Percentiles rank a stretch among this genome's conserved stretches.
Conservation (phyloP, 2,888 invertebrate species). For the Hyalella azteca region DNA sequence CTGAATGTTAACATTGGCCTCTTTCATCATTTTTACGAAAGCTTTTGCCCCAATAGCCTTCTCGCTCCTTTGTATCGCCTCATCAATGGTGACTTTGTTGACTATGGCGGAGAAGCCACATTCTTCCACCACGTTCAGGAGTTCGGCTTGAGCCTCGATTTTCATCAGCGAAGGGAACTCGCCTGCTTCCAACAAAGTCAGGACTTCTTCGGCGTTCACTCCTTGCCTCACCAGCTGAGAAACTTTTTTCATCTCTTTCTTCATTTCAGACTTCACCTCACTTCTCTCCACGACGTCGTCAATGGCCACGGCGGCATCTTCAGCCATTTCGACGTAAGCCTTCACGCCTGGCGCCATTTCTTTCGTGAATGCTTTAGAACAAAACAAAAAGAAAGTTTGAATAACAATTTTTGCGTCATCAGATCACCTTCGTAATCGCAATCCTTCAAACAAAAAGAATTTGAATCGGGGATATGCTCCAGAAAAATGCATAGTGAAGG, state of each 20-base stretch:
- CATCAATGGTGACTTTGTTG: slow-evolving; percentile 48
- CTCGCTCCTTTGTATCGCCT: slow-evolving; percentile 51
- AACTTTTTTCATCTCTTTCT: slow-evolving; percentile 54
- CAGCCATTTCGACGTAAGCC: slow-evolving; percentile 54
- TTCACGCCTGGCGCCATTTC: slow-evolving; percentile 57
- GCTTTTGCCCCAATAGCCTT: slow-evolving; percentile 50
- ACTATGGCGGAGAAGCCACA: slow-evolving; percentile 54
- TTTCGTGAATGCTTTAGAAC: slow-evolving; percentile 49
- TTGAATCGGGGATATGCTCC: no score
- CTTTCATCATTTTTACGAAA: slow-evolving; percentile 53
- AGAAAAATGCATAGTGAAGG: no score
- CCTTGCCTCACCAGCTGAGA: slow-evolving; percentile 55
- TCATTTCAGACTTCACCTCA: slow-evolving; percentile 44
- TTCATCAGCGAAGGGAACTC: slow-evolving; percentile 56
- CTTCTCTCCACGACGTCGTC: slow-evolving; percentile 52
- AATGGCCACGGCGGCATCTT: slow-evolving; percentile 49
- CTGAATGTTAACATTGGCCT: slow-evolving; percentile 53
- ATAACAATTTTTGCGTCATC: no score
- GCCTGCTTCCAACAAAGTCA: slow-evolving; percentile 54
- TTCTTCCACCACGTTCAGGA: slow-evolving; percentile 54
- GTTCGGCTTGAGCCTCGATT: slow-evolving; percentile 52
- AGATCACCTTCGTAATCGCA: no score
- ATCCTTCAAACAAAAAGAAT: no score
- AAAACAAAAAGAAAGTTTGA: not conserved
- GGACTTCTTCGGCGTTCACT: slow-evolving; percentile 52